These are phyloP conservation scores for Neoscelio sp. DNA, from an alignment of 2,888 invertebrate genomes.

Conservation along the genomic window DNA sequence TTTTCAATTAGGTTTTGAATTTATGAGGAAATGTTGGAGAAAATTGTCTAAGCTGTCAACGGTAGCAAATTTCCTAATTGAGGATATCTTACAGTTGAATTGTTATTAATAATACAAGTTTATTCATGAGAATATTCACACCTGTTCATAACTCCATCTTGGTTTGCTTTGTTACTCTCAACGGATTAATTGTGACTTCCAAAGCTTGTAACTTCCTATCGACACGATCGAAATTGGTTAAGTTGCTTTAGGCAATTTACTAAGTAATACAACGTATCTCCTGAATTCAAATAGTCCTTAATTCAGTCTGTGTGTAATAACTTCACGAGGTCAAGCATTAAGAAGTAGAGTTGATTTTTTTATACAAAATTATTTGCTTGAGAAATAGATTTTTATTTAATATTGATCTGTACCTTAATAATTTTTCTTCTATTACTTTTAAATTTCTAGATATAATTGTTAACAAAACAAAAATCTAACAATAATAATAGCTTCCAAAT, in stretches of 20 bases:
- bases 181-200: conserved; percentile 45
- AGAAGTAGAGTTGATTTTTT: too few species aligned
- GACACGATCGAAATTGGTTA: conserved; percentile 53
- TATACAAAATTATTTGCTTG: too few species aligned
- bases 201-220: conserved; percentile 47
- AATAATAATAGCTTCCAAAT: too few species aligned
- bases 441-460: too few species aligned
- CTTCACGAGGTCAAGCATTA: neutral
- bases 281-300: conserved; percentile 25
- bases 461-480: too few species aligned
- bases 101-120: neutral
- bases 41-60: too few species aligned
- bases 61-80: neutral
- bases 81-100: neutral
- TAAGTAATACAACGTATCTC: conserved; percentile 41
- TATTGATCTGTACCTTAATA: too few species aligned
- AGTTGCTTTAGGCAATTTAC: conserved; percentile 49
- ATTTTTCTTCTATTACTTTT: too few species aligned
- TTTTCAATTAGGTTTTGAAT: neutral
- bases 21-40: too few species aligned
- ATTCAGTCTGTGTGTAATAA: conserved; percentile 21
- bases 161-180: conserved; percentile 35
- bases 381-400: too few species aligned
- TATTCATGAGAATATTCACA: conserved; percentile 21
- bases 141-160: conserved; percentile 30